Conservation (phyloP, 2,888 invertebrate species). For the Nesidiocoris tenuis region DNA sequence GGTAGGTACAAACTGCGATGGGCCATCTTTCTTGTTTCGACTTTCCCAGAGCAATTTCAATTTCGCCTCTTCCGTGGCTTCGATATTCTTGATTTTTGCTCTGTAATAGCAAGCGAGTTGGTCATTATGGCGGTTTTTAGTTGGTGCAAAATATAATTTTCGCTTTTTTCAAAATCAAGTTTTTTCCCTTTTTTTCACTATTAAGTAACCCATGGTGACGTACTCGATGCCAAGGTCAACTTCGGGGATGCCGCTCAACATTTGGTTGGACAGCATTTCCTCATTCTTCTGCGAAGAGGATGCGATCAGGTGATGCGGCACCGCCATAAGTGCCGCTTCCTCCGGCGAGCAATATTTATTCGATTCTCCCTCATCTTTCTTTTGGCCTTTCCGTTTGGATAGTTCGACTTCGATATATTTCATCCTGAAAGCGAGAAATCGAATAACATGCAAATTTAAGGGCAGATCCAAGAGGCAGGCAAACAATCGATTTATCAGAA, state of each 20-base stretch:
- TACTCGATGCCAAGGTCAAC: conserved; percentile 97
- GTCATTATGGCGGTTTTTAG: no score
- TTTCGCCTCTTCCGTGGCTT: conserved; percentile 98
- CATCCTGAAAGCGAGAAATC: conserved; percentile 58
- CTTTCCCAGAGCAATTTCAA: conserved; percentile 85
- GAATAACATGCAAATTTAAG: no score
- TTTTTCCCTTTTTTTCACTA: no score
- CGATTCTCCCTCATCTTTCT: conserved; percentile 56
- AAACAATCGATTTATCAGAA: no score
- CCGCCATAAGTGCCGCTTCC: conserved; percentile 83
- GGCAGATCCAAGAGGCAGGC: no score
- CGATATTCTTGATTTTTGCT: conserved; percentile 97
- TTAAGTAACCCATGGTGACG: conserved; percentile 52
- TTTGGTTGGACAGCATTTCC: conserved; percentile 99
- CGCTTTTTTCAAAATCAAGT: no score
- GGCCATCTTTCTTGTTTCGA: conserved; percentile 86
- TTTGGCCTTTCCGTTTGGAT: conserved; percentile 74
- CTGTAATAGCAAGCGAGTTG: no score
- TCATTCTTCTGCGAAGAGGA: conserved; percentile 87
- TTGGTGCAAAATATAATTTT: no score
- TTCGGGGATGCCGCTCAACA: conserved; percentile 99
- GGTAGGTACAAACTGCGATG: conserved; percentile 93
- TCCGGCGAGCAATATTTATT: conserved; percentile 75
- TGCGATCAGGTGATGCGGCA: conserved; percentile 84
- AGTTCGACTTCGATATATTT: conserved; percentile 86